These are phyloP conservation scores for Ceratosolen fusciceps DNA, from an alignment of 1,140 invertebrate genomes.

Conservation along the genomic window DNA sequence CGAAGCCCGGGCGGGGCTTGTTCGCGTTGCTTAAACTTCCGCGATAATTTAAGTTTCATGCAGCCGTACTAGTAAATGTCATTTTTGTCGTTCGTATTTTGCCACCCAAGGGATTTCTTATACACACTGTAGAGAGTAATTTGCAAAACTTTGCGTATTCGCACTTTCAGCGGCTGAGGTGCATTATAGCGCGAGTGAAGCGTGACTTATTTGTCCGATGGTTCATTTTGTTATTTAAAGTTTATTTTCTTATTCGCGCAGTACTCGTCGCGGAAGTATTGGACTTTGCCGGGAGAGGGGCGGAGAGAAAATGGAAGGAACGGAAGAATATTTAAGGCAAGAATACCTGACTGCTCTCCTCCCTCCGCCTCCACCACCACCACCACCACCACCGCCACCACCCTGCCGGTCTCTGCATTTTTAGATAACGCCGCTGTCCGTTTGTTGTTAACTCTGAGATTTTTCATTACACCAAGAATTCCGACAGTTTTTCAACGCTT, in stretches of 20 bases:
- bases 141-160: constrained; percentile 43
- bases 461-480: constrained; percentile 42
- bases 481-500: constrained; percentile 25
- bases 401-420: too few relatives aligned
- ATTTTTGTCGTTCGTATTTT: constrained; percentile 42
- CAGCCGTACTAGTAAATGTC: constrained; percentile 36
- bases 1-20: neutral
- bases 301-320: too few relatives aligned
- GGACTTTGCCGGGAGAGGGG: neutral
- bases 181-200: constrained; percentile 31
- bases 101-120: constrained; percentile 33
- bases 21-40: constrained; percentile 18
- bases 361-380: too few relatives aligned
- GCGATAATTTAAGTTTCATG: constrained; percentile 34
- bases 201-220: constrained; percentile 46
- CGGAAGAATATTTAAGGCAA: constrained; percentile 34
- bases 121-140: constrained; percentile 26
- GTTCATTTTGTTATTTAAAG: constrained; percentile 45
- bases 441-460: constrained; percentile 20
- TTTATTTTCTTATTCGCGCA: constrained; percentile 15
- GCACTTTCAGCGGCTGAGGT: constrained; percentile 16
- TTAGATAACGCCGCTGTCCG: neutral
- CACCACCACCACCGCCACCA: too few relatives aligned
- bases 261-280: constrained; percentile 9
- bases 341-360: too few relatives aligned